Evolutionary conservation across 2,797 vertebrate genomes (phyloP), one percentile per base, ranked within the genome.

Genomic region (Danio aesculapii): DNA sequence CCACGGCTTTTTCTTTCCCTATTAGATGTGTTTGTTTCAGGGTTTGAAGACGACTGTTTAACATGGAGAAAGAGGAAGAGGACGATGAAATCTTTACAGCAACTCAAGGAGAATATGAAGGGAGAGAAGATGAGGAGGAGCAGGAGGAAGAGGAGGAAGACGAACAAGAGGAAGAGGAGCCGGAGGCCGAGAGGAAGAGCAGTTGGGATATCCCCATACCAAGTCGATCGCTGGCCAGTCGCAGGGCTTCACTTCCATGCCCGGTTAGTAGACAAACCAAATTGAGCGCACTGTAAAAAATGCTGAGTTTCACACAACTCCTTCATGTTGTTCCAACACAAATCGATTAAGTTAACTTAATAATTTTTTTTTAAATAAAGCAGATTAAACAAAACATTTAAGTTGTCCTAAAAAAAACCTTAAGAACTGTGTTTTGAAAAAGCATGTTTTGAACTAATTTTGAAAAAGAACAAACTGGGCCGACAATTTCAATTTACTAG

Each of bases 101-200:
- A 85, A 96, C 95, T 96, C 95, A 96, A 95, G 94, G 93, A 87
- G 95, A 91, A 73, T 96, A 93, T 90, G 93, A 94, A 92, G 93
- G 92, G 6, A 92, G 94, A 81, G 92, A 86, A 47, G 90, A 91
- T 81, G 87, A 82, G 0, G 91, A 94, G 16, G 94, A 94, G 75
- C 75, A 86, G 13, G 72, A 85, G 82, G 94, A 95, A 55, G 94
- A 94, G 58, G 94, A 94, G 77, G 94, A 94, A 88, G 94, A 93
- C 44, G 93, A 94, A 83, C 90, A 75, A 55, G 88, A 87, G 81
- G 88, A 88, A 0, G 86, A 92, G 0, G 92, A 93, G 47, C 30
- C 8, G 14, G 90, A 91, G 52, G 88, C 86, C 64, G 87, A 90
- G 71, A 83, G 81, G 5, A 93, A 91, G 89, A 76, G 88, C 59